Base-by-base conservation (phyloP, 2,888 invertebrate species). In the Stictocephala bisonia region DNA sequence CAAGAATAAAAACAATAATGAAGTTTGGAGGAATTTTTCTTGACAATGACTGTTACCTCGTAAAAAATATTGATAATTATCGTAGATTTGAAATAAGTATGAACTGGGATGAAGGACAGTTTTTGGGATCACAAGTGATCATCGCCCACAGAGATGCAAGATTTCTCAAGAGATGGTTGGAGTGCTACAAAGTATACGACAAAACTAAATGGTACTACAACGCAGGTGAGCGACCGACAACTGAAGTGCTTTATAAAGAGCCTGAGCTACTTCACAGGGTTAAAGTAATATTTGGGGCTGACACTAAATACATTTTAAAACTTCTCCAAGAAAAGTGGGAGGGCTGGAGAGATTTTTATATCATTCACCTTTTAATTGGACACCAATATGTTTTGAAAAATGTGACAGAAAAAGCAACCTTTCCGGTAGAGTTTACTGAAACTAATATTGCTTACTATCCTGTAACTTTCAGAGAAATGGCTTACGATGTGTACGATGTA, bases 221-320 rank as follows among this genome's bases (percentile, higher is more conserved):
- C 78, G 84, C 83, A 2, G 85, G 84, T 3, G 81, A 83, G 50
- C 76, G 80, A 26, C 84, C 84, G 2, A 84, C 84, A 0, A 74
- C 79, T 48, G 78, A 78, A 31, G 80, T 84, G 24, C 78, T 85
- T 6, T 75, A 78, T 56, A 75, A 79, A 20, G 76, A 78, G 29
- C 84, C 84, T 4, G 73, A 80, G 27, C 77, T 84, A 22, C 82
- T 83, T 2, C 84, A 84, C 73, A 79, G 83, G 13, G 83, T 82
- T 6, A 79, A 77, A 20, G 77, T 76, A 27, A 72, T 78, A n/a
- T 83, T 84, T 75, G 84, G 84, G 3, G 82, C 83, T 3, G 81
- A 82, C 75, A 74, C 82, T 7, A 56, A 58, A 56, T 60, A 31
- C 50, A 41, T 26, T 24, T 3, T 24, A 0, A 35, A 64, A 15